A percentile compares a stretch with the other conserved stretches of the same genome.
Conservation (phyloP, 2,113 vertebrate genomes). For the Aix galericulata region DNA sequence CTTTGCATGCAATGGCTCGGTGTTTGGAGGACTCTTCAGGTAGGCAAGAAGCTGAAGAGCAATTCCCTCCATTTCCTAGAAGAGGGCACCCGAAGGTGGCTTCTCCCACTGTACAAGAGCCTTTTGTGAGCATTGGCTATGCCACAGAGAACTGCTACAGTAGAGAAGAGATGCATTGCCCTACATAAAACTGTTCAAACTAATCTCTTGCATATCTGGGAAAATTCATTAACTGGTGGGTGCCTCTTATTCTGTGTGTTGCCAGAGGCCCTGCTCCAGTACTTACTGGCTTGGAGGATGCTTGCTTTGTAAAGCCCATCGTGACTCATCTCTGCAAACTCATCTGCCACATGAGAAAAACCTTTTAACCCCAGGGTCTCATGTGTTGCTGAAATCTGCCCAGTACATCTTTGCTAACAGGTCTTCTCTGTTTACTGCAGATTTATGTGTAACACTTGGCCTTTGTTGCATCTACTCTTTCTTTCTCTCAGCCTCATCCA, state of each 20-base stretch:
- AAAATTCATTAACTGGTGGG: not conserved
- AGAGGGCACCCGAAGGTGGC: not conserved
- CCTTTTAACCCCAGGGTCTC: not conserved
- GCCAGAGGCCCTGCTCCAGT: not conserved
- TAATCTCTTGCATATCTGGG: not conserved
- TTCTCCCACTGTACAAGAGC: accelerated
- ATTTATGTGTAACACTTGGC: not conserved
- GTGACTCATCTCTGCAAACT: not conserved
- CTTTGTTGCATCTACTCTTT: not conserved
- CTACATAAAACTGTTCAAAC: not conserved
- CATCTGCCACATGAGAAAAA: not conserved
- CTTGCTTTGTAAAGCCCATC: not conserved
- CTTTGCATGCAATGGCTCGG: not conserved
- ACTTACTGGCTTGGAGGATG: not conserved
- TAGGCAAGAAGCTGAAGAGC: not conserved
- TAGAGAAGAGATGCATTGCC: not conserved
- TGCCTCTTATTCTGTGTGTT: not conserved
- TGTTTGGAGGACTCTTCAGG: not conserved
- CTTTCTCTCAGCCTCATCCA: not conserved
- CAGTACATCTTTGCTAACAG: not conserved
- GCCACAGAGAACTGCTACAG: not conserved
- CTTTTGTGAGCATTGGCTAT: not conserved
- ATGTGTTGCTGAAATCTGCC: not conserved
- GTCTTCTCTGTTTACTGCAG: not conserved
- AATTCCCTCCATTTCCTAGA: not conserved